These are phyloP conservation scores for Endomychus coccineus DNA, from an alignment of 2,888 invertebrate genomes.

Conservation along the genomic window DNA sequence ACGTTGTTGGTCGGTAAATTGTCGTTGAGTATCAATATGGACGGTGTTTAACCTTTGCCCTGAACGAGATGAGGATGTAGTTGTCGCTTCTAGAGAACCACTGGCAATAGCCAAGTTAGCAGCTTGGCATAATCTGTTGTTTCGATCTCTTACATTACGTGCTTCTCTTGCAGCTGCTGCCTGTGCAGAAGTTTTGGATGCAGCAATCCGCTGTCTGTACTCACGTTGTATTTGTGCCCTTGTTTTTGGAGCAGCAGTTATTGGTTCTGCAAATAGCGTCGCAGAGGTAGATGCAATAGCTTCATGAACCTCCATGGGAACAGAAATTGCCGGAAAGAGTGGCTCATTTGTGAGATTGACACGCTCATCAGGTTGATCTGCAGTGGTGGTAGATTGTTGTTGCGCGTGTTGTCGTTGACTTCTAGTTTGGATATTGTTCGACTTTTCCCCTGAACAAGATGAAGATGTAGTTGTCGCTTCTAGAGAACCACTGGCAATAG, in stretches of 20 bases:
- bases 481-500: slow-evolving; percentile 5
- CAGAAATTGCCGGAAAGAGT: too few relatives aligned
- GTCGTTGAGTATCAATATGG: slow-evolving; percentile 3
- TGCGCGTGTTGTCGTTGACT: not conserved
- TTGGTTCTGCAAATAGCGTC: slow-evolving; percentile 3
- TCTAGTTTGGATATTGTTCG: not conserved
- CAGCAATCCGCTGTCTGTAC: slow-evolving; percentile 5
- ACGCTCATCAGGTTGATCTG: slow-evolving; percentile 2
- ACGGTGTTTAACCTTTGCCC: slow-evolving; percentile 5
- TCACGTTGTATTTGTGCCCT: slow-evolving; percentile 5
- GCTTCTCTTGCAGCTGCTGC: slow-evolving; percentile 3
- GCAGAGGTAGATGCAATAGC: slow-evolving; percentile 3
- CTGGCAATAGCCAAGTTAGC: slow-evolving; percentile 6
- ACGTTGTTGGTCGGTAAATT: slow-evolving; percentile 5
- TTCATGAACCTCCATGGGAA: slow-evolving; percentile 2
- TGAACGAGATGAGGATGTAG: slow-evolving; percentile 2
- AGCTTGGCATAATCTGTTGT: slow-evolving; percentile 6
- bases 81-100: slow-evolving; percentile 4
- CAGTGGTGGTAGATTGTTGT: not conserved
- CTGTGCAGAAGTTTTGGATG: slow-evolving; percentile 2
- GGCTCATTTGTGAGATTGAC: too few relatives aligned
- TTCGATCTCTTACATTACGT: not conserved
- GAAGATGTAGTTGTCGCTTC: slow-evolving; percentile 1
- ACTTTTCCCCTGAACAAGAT: slow-evolving; percentile 4
- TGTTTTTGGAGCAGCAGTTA: slow-evolving; percentile 3